Conservation (phyloP, 2,888 invertebrate genomes). For the Onthophagus sagittarius region DNA sequence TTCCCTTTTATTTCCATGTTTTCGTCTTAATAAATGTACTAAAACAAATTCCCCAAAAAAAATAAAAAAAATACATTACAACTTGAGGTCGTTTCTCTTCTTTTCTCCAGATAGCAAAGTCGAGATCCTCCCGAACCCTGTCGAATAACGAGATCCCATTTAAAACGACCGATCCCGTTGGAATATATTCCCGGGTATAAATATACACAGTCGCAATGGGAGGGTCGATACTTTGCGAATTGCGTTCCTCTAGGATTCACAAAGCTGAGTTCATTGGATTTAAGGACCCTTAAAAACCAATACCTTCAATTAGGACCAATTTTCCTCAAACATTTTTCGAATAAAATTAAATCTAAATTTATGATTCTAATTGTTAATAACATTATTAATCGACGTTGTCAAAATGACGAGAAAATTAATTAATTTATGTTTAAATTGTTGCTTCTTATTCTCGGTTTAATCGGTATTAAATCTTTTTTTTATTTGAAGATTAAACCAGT, state of each 20-base stretch:
- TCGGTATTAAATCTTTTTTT: too few species aligned
- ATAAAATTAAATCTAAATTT: too few species aligned
- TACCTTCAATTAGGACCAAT: not conserved
- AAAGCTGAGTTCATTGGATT: not conserved
- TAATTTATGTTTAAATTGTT: too few species aligned
- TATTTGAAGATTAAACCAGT: too few species aligned
- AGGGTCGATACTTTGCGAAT: not conserved
- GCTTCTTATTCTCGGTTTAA: too few species aligned
- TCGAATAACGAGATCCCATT: not conserved
- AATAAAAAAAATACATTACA: not conserved
- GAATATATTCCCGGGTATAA: not conserved
- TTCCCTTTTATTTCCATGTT: not conserved
- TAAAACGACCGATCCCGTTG: not conserved
- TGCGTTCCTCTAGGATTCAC: not conserved
- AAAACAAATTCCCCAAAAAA: not conserved
- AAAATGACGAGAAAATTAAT: too few species aligned
- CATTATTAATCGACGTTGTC: too few species aligned
- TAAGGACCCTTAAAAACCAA: not conserved
- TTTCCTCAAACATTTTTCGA: not conserved
- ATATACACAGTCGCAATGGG: not conserved
- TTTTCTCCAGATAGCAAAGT: not conserved
- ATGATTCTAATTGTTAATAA: too few species aligned
- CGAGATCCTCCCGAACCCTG: not conserved
- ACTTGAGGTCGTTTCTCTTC: not conserved
- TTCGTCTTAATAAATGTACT: not conserved